Evolutionary conservation across 1,140 invertebrate genomes (phyloP), one percentile per base, ranked within the genome.

Genomic region (Orius insidiosus): DNA sequence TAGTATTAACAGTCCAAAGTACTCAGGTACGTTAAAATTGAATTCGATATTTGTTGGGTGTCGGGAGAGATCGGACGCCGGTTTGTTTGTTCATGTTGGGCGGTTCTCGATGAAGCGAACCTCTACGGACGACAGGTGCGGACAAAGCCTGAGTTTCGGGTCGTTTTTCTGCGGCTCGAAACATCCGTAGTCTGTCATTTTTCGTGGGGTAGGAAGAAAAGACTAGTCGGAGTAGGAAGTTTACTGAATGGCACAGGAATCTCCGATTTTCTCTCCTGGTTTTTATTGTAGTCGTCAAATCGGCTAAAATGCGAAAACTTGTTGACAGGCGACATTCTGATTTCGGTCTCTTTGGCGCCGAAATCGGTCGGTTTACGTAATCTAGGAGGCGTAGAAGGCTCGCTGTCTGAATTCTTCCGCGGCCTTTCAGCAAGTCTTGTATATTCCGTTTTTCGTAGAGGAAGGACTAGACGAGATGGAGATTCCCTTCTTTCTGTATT

Each of bases 41-140:
- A 38, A 59, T 56, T 44, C 56, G 50, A 46, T 59, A 59, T 49
- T 59, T 59, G 48, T 59, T 59, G 7, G 57, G 55, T 30, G 52
- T 52, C 3, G 57, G 57, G 1, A 59, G 40, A 15, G 57, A 59
- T 33, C 55, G 38, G 2, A 24, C 55, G 15, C 53, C 51, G 18
- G 50, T 44, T 24, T 24, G 24, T 24, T 24, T 24, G 24, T 24
- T 24, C 24, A 24, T 50, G 48, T 24, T 41, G 19, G 45, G 45
- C 39, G 2, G 56, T 13, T 52, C 50, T 11, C 55, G 49, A 10
- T 46, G 44, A 3, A 57, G 44, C 3, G 57, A 59, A 2, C 56
- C 57, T 37, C 56, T 39, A 16, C 55, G 46, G 13, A 44, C 46
- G 16, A 48, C 42, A 10, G 53, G 48, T 14, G 46, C 50, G 10